A percentile compares a stretch with the other conserved stretches of the same genome.
phyloP scores from a whole-genome alignment of 2,888 invertebrate genomes.

The Pammene aurita region DNA sequence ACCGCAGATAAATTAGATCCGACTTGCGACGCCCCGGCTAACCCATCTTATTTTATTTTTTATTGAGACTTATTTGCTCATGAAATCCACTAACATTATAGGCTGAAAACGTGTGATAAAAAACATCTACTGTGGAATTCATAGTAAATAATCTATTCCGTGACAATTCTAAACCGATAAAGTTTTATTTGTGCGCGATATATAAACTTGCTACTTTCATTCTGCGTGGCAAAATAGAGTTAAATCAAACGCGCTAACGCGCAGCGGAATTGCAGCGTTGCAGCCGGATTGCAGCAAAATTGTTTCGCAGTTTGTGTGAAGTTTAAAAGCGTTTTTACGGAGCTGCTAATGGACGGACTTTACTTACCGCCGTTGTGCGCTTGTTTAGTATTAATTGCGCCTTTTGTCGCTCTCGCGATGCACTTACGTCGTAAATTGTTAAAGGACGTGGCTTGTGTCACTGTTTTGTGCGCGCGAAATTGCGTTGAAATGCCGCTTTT shows the following conservation, averaged over 20 bases:
- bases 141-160: not conserved
- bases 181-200: slow-evolving; percentile 19
- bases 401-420: slow-evolving; percentile 70
- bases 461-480: slow-evolving; percentile 36
- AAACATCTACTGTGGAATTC: too few relatives aligned
- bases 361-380: slow-evolving; percentile 65
- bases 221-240: slow-evolving; percentile 45
- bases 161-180: slow-evolving; percentile 6
- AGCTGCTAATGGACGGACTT: slow-evolving; percentile 68
- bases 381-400: slow-evolving; percentile 78
- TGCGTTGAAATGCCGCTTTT: slow-evolving; percentile 34
- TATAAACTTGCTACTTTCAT: slow-evolving; percentile 21
- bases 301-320: slow-evolving; percentile 67
- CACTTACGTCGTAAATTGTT: slow-evolving; percentile 44
- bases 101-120: too few relatives aligned
- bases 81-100: slow-evolving; percentile 55
- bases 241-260: slow-evolving; percentile 65
- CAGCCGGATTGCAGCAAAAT: slow-evolving; percentile 65
- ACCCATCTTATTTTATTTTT: slow-evolving; percentile 67
- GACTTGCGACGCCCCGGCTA: slow-evolving; percentile 20
- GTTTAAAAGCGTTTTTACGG: slow-evolving; percentile 62
- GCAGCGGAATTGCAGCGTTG: slow-evolving; percentile 51
- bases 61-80: slow-evolving; percentile 72
- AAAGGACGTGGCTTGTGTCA: slow-evolving; percentile 34
- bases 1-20: slow-evolving; percentile 48